Percentiles rank a stretch among this genome's conserved stretches.
Conservation (phyloP, 2,888 invertebrate species). For the Zele albiditarsus region DNA sequence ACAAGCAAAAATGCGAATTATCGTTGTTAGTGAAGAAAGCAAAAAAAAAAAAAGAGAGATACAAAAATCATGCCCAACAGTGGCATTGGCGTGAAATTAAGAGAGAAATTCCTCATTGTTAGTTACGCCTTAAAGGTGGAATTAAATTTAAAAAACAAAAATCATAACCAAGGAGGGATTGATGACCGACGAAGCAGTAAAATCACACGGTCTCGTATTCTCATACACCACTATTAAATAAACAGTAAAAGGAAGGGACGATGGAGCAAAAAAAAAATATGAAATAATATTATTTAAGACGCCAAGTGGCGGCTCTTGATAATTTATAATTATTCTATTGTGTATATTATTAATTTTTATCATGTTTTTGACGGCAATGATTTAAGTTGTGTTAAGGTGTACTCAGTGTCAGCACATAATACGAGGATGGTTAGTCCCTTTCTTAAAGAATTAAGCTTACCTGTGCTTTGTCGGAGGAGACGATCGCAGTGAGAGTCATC, state of each 20-base stretch:
- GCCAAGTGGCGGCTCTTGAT: conserved; percentile 62
- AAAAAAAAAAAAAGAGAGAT: conserved; percentile 44
- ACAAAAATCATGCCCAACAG: conserved; percentile 57
- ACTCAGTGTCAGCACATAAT: conserved; percentile 71
- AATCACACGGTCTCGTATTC: conserved; percentile 34
- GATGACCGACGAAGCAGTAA: conserved; percentile 17
- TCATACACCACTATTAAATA: conserved; percentile 31
- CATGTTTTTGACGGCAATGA: conserved; percentile 57
- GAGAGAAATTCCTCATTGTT: conserved; percentile 61
- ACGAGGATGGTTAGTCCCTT: conserved; percentile 67
- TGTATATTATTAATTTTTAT: conserved; percentile 69
- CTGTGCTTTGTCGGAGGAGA: conserved; percentile 65
- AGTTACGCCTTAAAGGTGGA: conserved; percentile 60
- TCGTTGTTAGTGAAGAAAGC: conserved; percentile 66
- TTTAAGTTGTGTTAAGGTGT: conserved; percentile 68
- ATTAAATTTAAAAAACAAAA: conserved; percentile 22
- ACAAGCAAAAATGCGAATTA: conserved; percentile 55
- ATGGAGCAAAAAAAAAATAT: conserved; percentile 25
- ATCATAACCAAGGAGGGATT: conserved; percentile 7
- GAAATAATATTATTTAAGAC: conserved; percentile 50
- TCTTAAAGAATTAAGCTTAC: conserved; percentile 64
- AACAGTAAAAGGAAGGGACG: conserved; percentile 32
- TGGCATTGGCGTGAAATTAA: conserved; percentile 60
- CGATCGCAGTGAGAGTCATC: conserved; percentile 58
- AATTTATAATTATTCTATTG: conserved; percentile 68